A percentile compares a stretch with the other conserved stretches of the same genome.
Evolutionary conservation across 2,888 invertebrate genomes (phyloP).

Genomic region (Piscicola geometra): DNA sequence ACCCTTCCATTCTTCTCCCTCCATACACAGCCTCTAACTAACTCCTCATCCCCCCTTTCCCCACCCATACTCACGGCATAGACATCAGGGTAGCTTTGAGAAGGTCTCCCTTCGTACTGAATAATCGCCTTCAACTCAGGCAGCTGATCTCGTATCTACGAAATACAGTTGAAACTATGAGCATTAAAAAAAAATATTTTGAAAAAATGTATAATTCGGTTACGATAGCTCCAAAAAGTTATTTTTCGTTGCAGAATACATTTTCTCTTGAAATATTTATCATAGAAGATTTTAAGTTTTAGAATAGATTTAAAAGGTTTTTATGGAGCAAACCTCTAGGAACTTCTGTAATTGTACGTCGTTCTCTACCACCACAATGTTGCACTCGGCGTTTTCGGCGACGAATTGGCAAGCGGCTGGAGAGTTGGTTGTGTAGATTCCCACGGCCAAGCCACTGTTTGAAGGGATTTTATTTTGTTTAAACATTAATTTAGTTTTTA

Average conservation of each 20-base stretch:
- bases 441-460: constrained; percentile 63
- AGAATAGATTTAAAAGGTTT: neutral
- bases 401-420: constrained; percentile 78
- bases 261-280: too few species aligned
- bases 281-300: neutral
- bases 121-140: constrained; percentile 70
- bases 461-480: neutral
- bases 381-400: constrained; percentile 70
- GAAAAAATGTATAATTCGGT: too few species aligned
- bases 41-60: too few species aligned
- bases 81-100: constrained; percentile 45
- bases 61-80: constrained; percentile 49
- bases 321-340: constrained; percentile 53
- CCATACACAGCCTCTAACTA: too few species aligned
- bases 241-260: too few species aligned
- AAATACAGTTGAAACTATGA: neutral
- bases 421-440: constrained; percentile 86
- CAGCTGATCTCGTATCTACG: constrained; percentile 44
- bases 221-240: too few species aligned
- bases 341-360: constrained; percentile 80
- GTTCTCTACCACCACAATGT: constrained; percentile 82
- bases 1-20: too few species aligned
- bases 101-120: constrained; percentile 60
- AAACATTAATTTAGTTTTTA: neutral
- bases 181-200: neutral